Evolutionary conservation across 2,888 invertebrate genomes (phyloP).

Genomic region (Clanis bilineata): DNA sequence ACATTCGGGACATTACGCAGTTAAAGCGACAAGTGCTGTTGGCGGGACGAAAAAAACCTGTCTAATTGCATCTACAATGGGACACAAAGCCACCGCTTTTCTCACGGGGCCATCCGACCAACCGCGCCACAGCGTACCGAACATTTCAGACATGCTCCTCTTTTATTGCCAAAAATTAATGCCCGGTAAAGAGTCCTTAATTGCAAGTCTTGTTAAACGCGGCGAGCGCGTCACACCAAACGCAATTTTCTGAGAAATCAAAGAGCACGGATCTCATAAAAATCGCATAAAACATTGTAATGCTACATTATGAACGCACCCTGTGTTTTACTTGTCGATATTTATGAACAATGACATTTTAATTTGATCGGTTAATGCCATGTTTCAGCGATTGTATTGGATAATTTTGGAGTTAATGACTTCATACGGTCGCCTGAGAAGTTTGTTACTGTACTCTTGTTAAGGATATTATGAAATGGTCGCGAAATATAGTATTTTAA

Average conservation of each 20-base stretch:
- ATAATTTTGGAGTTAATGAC: conserved; percentile 51
- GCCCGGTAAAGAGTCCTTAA: conserved; percentile 79
- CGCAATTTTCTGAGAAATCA: conserved; percentile 57
- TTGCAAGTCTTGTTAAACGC: conserved; percentile 58
- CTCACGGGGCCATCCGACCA: conserved; percentile 58
- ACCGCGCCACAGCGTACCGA: conserved; percentile 65
- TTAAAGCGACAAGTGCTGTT: conserved; percentile 65
- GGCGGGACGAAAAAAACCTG: conserved; percentile 65
- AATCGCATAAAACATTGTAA: conserved; percentile 65
- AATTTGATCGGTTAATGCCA: conserved; percentile 72
- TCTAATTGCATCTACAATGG: conserved; percentile 78
- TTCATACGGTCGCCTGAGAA: conserved; percentile 38
- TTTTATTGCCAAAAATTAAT: conserved; percentile 83
- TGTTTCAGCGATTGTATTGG: conserved; percentile 31
- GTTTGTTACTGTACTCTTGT: neutral
- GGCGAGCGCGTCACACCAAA: conserved; percentile 51
- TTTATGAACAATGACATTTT: conserved; percentile 57
- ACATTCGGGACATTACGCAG: conserved; percentile 66
- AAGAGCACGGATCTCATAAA: conserved; percentile 62
- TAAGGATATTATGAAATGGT: conserved; percentile 1
- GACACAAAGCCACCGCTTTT: conserved; percentile 76
- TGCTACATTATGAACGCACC: conserved; percentile 59
- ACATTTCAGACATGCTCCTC: conserved; percentile 74
- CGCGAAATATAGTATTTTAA: neutral
- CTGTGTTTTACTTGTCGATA: conserved; percentile 52